Conservation (phyloP, 1,140 invertebrate genomes). For the Drosophila setifemur region DNA sequence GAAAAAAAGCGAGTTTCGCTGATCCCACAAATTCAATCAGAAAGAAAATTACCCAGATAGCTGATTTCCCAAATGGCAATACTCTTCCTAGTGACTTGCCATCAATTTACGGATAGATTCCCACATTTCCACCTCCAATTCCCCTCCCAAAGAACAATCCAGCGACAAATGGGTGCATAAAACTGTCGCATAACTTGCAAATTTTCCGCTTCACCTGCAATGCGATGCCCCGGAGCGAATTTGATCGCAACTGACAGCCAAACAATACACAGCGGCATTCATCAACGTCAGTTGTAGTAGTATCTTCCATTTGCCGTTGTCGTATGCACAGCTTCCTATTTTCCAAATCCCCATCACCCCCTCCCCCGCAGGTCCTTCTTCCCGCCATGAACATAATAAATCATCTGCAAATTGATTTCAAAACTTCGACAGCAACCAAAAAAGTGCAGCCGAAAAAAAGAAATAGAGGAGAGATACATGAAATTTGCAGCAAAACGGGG, state of each 20-base stretch:
- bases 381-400: constrained; percentile 66
- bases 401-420: constrained; percentile 80
- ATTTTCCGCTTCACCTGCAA: constrained; percentile 76
- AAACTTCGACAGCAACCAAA: constrained; percentile 60
- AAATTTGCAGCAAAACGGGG: constrained; percentile 23
- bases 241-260: constrained; percentile 70
- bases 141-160: constrained; percentile 4
- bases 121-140: neutral
- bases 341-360: constrained; percentile 1
- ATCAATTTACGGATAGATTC: constrained; percentile 50
- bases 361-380: neutral
- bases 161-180: constrained; percentile 26
- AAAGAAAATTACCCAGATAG: too few species aligned
- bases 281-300: constrained; percentile 60
- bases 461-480: constrained; percentile 17
- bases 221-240: constrained; percentile 49
- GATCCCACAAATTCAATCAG: neutral
- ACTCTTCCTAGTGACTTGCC: neutral
- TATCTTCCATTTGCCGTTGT: constrained; percentile 48
- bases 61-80: neutral
- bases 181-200: constrained; percentile 74
- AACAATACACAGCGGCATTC: constrained; percentile 79
- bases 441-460: constrained; percentile 40
- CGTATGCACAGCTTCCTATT: constrained; percentile 56
- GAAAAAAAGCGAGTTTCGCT: too few species aligned